Percentiles rank a stretch among this genome's conserved stretches.
phyloP scores from a whole-genome alignment of 1,140 invertebrate genomes.

The Harpegnathos saltator region DNA sequence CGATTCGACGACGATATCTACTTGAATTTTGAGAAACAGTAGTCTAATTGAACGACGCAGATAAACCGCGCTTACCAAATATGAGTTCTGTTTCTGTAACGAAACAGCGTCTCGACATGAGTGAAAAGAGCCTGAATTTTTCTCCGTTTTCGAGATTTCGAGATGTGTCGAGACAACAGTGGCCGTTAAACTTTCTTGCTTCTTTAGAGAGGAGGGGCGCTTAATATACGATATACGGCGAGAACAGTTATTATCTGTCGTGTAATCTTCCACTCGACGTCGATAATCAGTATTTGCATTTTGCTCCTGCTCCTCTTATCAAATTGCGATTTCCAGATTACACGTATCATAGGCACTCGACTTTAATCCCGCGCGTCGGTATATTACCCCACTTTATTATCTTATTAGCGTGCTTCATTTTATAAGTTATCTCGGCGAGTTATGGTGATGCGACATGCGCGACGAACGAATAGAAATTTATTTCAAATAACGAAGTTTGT shows the following conservation, averaged over 20 bases:
- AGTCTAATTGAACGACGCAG: slow-evolving; percentile 10
- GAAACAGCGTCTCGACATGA: slow-evolving; percentile 39
- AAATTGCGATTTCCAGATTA: slow-evolving; percentile 28
- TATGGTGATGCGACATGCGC: not conserved
- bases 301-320: slow-evolving; percentile 33
- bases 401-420: slow-evolving; percentile 26
- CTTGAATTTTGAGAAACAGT: no score
- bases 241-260: not conserved
- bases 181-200: slow-evolving; percentile 7
- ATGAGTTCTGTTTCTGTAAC: slow-evolving; percentile 27
- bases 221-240: not conserved
- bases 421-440: not conserved
- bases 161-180: not conserved
- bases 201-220: slow-evolving; percentile 18
- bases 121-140: not conserved
- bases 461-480: slow-evolving; percentile 9
- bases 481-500: not conserved
- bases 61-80: slow-evolving; percentile 53
- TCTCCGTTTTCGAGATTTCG: not conserved
- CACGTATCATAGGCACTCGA: not conserved
- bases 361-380: not conserved
- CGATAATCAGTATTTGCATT: slow-evolving; percentile 59
- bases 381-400: slow-evolving; percentile 24
- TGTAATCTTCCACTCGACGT: slow-evolving; percentile 19
- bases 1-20: no score